phyloP scores from a whole-genome alignment of 2,797 vertebrate species.

The Sebastolobus altivelis region DNA sequence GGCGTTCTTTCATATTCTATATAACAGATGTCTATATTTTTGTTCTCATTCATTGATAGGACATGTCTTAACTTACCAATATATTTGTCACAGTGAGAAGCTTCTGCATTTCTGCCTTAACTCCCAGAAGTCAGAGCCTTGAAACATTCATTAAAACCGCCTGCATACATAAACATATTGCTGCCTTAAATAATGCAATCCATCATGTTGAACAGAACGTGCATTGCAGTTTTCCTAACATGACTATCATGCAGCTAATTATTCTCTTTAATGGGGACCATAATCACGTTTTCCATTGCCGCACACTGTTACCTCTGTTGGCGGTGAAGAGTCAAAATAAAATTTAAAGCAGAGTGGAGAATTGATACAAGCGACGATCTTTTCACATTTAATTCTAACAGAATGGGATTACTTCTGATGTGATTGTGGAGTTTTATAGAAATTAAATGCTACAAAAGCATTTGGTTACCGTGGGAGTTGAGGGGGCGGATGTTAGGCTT shows the following conservation, averaged over 20 bases:
- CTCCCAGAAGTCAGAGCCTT: constrained; percentile 11
- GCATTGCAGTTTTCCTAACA: constrained; percentile 55
- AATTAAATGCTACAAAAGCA: constrained; percentile 31
- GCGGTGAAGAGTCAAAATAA: constrained; percentile 33
- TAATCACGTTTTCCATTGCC: constrained; percentile 62
- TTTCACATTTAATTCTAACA: constrained; percentile 25
- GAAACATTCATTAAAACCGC: constrained; percentile 34
- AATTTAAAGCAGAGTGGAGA: constrained; percentile 26
- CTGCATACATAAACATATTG: constrained; percentile 59
- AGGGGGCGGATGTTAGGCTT: constrained; percentile 3
- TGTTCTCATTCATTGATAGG: background rate
- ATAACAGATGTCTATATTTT: background rate
- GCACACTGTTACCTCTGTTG: constrained; percentile 42
- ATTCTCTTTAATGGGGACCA: constrained; percentile 65
- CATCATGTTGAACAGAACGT: constrained; percentile 49
- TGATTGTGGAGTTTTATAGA: constrained; percentile 12
- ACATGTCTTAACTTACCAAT: background rate
- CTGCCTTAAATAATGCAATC: constrained; percentile 57
- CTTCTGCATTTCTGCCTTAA: constrained; percentile 7
- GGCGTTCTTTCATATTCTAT: background rate
- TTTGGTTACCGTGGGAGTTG: constrained; percentile 21
- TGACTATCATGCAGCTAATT: constrained; percentile 63
- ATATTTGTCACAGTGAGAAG: constrained; percentile 20
- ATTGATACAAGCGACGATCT: constrained; percentile 31
- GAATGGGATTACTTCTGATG: constrained; percentile 22